Percentiles rank a stretch among this genome's conserved stretches.
Conservation (phyloP, 2,888 invertebrate species). For the Girardia tigrina region DNA sequence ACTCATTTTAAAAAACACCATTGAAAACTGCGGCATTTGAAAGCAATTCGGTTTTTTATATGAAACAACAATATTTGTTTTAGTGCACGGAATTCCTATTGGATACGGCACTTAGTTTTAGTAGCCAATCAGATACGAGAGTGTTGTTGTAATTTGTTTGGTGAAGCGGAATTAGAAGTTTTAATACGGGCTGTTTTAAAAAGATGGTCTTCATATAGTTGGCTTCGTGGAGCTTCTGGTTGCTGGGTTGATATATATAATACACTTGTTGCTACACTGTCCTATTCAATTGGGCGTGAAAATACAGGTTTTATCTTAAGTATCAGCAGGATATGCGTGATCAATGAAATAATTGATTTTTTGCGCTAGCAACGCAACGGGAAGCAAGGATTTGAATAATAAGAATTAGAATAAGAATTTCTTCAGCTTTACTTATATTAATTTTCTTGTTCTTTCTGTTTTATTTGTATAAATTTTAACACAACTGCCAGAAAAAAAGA, state of each 20-base stretch:
- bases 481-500: no score
- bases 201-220: background rate
- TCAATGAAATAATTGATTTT: slow-evolving; percentile 17
- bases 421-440: no score
- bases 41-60: background rate
- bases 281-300: slow-evolving; percentile 19
- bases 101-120: slow-evolving; percentile 1
- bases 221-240: slow-evolving; percentile 15
- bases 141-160: background rate
- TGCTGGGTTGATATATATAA: background rate
- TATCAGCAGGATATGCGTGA: slow-evolving; percentile 18
- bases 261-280: slow-evolving; percentile 20
- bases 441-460: no score
- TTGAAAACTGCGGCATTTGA: background rate
- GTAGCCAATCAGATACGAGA: background rate
- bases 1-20: slow-evolving; percentile 16
- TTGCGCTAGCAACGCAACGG: slow-evolving; percentile 13
- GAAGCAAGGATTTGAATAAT: no score
- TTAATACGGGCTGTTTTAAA: background rate
- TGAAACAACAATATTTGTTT: background rate
- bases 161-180: background rate
- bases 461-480: no score
- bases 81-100: background rate
- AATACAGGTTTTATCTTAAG: slow-evolving; percentile 19
- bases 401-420: no score